phyloP scores from a whole-genome alignment of 2,888 invertebrate genomes.

The Myopa testacea region DNA sequence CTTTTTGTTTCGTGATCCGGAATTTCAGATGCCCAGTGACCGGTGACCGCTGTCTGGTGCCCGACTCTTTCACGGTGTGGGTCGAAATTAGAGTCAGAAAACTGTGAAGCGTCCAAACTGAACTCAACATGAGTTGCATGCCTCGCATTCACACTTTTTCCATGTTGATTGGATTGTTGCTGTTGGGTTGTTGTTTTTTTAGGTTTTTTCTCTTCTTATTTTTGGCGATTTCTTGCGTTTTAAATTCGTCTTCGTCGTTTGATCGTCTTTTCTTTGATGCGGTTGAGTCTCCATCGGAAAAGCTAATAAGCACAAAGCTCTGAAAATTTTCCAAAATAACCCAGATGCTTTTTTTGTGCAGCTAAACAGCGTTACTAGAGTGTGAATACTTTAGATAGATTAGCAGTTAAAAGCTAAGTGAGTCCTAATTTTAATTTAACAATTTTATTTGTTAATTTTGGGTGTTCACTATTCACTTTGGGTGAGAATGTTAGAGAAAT shows the following conservation, averaged over 20 bases:
- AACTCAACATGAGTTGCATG: slow-evolving; percentile 34
- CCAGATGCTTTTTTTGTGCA: background rate
- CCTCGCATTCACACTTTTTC: slow-evolving; percentile 26
- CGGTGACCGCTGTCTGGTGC: too few relatives aligned
- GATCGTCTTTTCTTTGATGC: background rate
- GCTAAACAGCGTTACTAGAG: too few relatives aligned
- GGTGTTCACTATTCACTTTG: too few relatives aligned
- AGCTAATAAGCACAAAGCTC: background rate
- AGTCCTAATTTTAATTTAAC: too few relatives aligned
- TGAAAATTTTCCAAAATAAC: background rate
- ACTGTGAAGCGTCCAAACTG: slow-evolving; percentile 20
- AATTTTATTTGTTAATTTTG: too few relatives aligned
- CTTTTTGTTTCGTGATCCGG: slow-evolving; percentile 26
- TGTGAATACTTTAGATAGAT: too few relatives aligned
- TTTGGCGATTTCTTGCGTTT: background rate
- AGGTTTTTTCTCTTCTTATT: background rate
- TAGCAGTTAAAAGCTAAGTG: too few relatives aligned
- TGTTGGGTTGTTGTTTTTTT: background rate
- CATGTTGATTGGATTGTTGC: background rate
- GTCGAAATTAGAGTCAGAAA: slow-evolving; percentile 40
- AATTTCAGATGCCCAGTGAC: slow-evolving; percentile 37
- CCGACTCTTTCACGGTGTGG: background rate
- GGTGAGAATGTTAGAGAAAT: too few relatives aligned
- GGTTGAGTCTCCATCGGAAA: background rate
- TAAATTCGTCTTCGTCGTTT: background rate